Conservation (phyloP, 2,113 vertebrate species). For the Lepus timidus region DNA sequence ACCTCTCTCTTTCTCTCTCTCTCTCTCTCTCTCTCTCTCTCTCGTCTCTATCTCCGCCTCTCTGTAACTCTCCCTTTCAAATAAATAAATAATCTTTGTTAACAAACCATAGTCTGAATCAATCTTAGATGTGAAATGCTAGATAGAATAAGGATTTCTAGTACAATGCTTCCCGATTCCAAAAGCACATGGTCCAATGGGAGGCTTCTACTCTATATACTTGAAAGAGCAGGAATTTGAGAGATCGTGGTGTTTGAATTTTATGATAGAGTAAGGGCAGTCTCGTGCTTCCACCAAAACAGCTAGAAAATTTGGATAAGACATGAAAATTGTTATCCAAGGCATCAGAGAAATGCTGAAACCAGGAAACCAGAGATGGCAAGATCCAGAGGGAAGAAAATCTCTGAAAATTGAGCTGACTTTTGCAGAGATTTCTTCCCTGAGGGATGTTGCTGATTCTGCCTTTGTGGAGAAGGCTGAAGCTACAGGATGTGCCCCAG, state of each 20-base stretch:
- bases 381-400: neutral
- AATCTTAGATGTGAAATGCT: neutral
- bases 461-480: neutral
- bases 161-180: neutral
- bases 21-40: no score
- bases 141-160: neutral
- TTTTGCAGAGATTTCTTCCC: neutral
- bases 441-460: neutral
- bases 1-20: no score
- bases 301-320: neutral
- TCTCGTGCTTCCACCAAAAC: neutral
- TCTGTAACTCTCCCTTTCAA: no score
- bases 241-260: neutral
- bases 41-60: no score
- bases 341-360: neutral
- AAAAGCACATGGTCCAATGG: neutral
- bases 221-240: no score
- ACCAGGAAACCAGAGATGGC: neutral
- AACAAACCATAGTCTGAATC: neutral
- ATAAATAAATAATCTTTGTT: neutral
- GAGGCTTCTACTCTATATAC: neutral
- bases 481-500: neutral
- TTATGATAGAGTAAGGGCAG: neutral
- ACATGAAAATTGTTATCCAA: neutral
- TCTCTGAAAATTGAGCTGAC: conserved; percentile 19